Evolutionary conservation across 2,797 vertebrate genomes (phyloP).

Genomic region (Gallirallus australis): DNA sequence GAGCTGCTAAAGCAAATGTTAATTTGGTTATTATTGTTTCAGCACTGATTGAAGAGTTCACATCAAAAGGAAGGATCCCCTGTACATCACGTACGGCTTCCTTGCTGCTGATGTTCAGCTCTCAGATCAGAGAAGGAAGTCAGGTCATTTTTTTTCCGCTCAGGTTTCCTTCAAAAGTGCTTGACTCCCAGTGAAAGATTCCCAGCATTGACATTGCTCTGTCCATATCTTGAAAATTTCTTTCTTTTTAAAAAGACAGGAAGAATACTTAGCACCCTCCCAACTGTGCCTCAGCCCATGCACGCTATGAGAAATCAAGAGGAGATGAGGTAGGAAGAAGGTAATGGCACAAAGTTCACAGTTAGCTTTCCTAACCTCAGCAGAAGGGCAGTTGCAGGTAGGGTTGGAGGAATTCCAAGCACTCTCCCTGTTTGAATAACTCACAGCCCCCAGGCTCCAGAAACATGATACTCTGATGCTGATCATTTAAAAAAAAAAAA

Average conservation of each 20-base stretch:
- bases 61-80: conserved; percentile 69
- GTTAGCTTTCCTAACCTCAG: not conserved
- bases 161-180: conserved; percentile 55
- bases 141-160: not conserved
- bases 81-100: conserved; percentile 34
- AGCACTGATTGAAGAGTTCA: conserved; percentile 77
- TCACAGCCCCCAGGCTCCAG: conserved; percentile 80
- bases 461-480: conserved; percentile 81
- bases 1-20: conserved; percentile 15
- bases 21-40: conserved; percentile 83
- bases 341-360: not conserved
- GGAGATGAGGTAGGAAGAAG: not conserved
- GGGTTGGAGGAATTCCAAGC: conserved; percentile 80
- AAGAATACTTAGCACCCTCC: not conserved
- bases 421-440: conserved; percentile 80
- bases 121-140: conserved; percentile 39
- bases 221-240: conserved; percentile 60
- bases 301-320: not conserved
- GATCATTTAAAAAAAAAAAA: conserved; percentile 71
- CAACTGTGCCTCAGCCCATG: not conserved
- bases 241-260: not conserved
- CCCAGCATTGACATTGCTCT: conserved; percentile 59
- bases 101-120: conserved; percentile 27
- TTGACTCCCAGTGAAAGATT: conserved; percentile 53
- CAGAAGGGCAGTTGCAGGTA: conserved; percentile 78